Evolutionary conservation across 2,113 vertebrate species (phyloP), one percentile per base, ranked within the genome.

Genomic region (Rissa tridactyla): DNA sequence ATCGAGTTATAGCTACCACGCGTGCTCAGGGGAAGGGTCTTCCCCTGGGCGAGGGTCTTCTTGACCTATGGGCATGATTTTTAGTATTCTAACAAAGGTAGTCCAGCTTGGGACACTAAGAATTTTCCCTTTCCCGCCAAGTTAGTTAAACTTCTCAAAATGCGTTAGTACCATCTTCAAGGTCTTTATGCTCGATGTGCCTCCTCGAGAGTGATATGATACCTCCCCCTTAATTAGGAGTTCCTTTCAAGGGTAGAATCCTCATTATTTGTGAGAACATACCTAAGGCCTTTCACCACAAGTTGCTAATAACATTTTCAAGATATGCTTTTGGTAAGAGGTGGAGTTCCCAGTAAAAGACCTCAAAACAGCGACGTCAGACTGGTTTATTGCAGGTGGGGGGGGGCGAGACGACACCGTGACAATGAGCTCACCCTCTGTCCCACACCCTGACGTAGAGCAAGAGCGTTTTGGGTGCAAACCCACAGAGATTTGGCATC

Each of bases 381-480:
- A 16, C 3, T 25, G 40, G 49, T 88, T 88, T 88, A 92, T 82
- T 77, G 49, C 46, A 25, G 52, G 11, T n/a, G 17, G 14, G 9
- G 12, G 32, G 7, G 38, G 10, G 15, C 11, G 5, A 15, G 13
- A 23, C 26, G 10, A 23, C 21, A 6, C 1, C 34, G 61, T 1
- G 16, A 15, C 23, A 18, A 34, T 13, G 6, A 23, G 36, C 18
- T 27, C 3, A 2, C 44, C 29, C 15, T 23, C 38, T 16, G 47
- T 16, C 21, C 26, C 22, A 1, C 23, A 4, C 11, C 23, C 23
- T 8, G 2, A 1, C 3, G n/a, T 0, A 2, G 6, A 44, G 42
- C 7, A 4, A 36, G 42, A 26, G 38, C 8, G 4, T 25, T 76
- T 38, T 34, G 23, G 83, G 44, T 27, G 64, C 57, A 15, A 77